Evolutionary conservation across 2,797 vertebrate genomes (phyloP).

Genomic region (Jordanella pulchra): DNA sequence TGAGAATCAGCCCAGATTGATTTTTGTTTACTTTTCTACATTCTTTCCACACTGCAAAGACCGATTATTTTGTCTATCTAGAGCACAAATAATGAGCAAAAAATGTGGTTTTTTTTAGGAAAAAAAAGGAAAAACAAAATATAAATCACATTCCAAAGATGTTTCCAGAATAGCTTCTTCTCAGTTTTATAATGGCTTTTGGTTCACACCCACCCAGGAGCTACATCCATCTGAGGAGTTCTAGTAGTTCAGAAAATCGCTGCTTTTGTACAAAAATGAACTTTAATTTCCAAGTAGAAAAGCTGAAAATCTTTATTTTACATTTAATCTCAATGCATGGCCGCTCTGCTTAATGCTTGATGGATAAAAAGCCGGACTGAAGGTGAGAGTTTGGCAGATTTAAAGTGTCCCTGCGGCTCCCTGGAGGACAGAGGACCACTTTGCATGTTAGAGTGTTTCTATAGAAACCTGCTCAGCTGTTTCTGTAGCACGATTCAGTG

Average conservation of each 20-base stretch:
- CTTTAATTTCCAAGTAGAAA: background rate
- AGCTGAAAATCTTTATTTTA: constrained; percentile 2
- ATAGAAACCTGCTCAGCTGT: constrained; percentile 68
- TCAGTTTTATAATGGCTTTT: constrained; percentile 4
- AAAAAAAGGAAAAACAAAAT: background rate
- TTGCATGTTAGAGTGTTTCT: constrained; percentile 57
- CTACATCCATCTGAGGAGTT: constrained; percentile 4
- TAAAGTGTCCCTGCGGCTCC: constrained; percentile 9
- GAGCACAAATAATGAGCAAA: background rate
- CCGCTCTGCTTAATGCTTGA: constrained; percentile 1
- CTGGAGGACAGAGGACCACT: constrained; percentile 48
- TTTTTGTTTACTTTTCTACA: constrained; percentile 17
- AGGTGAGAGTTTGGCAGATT: constrained; percentile 17
- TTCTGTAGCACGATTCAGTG: constrained; percentile 45
- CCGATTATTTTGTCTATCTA: background rate
- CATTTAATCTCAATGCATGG: constrained; percentile 4
- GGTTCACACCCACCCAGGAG: constrained; percentile 2
- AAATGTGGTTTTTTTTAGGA: background rate
- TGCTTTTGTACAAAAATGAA: background rate
- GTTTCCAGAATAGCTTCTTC: constrained; percentile 17
- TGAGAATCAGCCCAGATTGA: constrained; percentile 17
- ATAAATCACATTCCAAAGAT: background rate
- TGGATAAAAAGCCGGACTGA: constrained; percentile 21
- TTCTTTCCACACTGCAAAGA: constrained; percentile 4
- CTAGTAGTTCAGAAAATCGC: background rate